A percentile compares a stretch with the other conserved stretches of the same genome.
phyloP scores from a whole-genome alignment of 2,888 invertebrate species.

The Spatulosminthurus flaviceps region DNA sequence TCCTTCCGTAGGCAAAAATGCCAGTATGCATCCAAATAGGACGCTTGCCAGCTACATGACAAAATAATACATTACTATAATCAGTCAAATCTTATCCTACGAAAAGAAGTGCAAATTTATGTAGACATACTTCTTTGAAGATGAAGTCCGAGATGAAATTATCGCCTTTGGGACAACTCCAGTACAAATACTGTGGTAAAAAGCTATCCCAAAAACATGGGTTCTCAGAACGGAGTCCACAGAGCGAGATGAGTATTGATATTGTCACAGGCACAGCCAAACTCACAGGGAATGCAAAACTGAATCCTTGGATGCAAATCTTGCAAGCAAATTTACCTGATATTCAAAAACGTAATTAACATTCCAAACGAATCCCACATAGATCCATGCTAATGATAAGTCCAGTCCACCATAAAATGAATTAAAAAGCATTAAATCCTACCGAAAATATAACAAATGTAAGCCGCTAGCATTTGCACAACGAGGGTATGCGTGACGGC shows the following conservation, averaged over 20 bases:
- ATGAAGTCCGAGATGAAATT: conserved; percentile 85
- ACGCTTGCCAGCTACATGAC: not conserved
- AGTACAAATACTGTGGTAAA: conserved; percentile 90
- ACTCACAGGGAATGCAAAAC: conserved; percentile 95
- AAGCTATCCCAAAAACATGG: conserved; percentile 87
- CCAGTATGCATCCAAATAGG: not conserved
- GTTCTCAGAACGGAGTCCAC: conserved; percentile 85
- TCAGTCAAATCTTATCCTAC: conserved; percentile 18
- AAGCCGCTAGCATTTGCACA: conserved; percentile 83
- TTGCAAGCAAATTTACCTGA: conserved; percentile 92
- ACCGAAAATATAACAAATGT: conserved; percentile 89
- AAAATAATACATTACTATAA: conserved; percentile 20
- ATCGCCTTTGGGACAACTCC: conserved; percentile 81
- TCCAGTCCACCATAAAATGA: too few species aligned
- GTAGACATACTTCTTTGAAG: conserved; percentile 72
- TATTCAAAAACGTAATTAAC: not conserved
- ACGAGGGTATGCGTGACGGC: conserved; percentile 66
- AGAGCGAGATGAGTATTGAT: conserved; percentile 85
- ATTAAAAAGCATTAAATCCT: too few species aligned
- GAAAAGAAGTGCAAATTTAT: conserved; percentile 42
- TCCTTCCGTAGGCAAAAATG: not conserved
- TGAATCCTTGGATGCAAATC: conserved; percentile 95
- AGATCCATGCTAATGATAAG: too few species aligned
- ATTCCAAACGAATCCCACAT: too few species aligned
- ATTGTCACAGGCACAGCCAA: conserved; percentile 90